A percentile compares a stretch with the other conserved stretches of the same genome.
phyloP scores from a whole-genome alignment of 1,140 invertebrate species.

The Lanistes nyassanus region DNA sequence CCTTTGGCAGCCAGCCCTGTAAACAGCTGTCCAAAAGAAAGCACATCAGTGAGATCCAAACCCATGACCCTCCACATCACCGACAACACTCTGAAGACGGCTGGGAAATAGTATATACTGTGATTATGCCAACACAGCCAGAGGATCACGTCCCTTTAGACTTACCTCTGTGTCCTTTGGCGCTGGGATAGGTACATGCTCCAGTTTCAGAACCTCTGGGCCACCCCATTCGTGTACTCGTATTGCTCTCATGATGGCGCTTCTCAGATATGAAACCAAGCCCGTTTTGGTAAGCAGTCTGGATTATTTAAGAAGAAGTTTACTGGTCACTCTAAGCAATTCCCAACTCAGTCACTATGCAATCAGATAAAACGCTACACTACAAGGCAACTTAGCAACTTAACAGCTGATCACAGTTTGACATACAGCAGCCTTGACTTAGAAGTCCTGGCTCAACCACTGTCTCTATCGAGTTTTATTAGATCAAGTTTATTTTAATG shows the following conservation, averaged over 20 bases:
- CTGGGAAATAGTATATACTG: background rate
- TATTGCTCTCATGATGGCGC: conserved; percentile 59
- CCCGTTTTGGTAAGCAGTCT: background rate
- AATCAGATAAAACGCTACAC: background rate
- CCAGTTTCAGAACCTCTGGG: conserved; percentile 58
- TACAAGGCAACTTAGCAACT: no score
- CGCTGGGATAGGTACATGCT: conserved; percentile 60
- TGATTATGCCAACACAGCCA: background rate
- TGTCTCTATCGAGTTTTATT: no score
- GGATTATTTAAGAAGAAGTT: background rate
- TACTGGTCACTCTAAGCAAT: background rate
- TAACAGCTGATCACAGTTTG: no score
- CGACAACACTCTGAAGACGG: background rate
- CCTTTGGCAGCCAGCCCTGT: no score
- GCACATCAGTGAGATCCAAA: no score
- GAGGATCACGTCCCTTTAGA: background rate
- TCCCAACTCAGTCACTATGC: background rate
- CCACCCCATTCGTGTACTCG: conserved; percentile 63
- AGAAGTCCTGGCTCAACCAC: no score
- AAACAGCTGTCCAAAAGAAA: no score
- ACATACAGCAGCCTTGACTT: no score
- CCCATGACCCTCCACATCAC: background rate
- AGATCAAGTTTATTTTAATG: no score
- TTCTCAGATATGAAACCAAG: background rate
- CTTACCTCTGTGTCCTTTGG: conserved; percentile 53